Evolutionary conservation across 1,140 invertebrate species (phyloP), one percentile per base, ranked within the genome.

Genomic region (Stegodyphus dumicola): DNA sequence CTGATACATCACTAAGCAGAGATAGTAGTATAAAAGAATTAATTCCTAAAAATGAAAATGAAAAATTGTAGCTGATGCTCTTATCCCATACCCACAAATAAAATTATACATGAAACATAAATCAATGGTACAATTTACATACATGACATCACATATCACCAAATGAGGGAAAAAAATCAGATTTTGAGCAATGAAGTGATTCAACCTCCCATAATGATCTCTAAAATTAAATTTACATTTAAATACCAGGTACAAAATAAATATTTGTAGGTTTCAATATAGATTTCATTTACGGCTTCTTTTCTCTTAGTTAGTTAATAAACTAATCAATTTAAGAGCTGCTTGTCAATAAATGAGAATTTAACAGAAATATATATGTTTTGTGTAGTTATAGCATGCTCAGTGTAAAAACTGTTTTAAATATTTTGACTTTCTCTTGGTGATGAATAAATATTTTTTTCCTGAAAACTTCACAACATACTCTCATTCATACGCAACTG

Each of bases 141-240:
- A 60, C 60, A 77, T 77, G 13, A 54, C 64, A 49, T 77, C 75
- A 77, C 73, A 56, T 53, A 75, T 54, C 7, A 51, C 13, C 33
- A 75, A 17, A 67, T 15, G 7, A 65, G 60, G 60, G 52, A 48
- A 13, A 49, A 13, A 77, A 49, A n/a, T 33, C 60, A 77, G 49
- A 77, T 65, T 66, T 77, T 77, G 75, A 77, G 75, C 75, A 77
- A 65, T 77, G 75, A 52, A 77, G 49, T 77, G 75, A 64, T 77
- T 77, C 33, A 54, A 54, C 48, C 13, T 53, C 17, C 15, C 17
- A 17, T 56, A 56, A 52, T 54, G 10, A 54, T 15, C n/a, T 74
- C 52, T 54, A 74, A 74, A 11, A 74, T 11, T 74, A 56, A 54
- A 74, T 17, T 33, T 56, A 17, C 33, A 56, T 71, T 10, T 11